A percentile compares a stretch with the other conserved stretches of the same genome.
These are phyloP conservation scores for Hydrozoanthus gracilis DNA, from an alignment of 92 coral and sea anemone genomes.

Conservation along the genomic window DNA sequence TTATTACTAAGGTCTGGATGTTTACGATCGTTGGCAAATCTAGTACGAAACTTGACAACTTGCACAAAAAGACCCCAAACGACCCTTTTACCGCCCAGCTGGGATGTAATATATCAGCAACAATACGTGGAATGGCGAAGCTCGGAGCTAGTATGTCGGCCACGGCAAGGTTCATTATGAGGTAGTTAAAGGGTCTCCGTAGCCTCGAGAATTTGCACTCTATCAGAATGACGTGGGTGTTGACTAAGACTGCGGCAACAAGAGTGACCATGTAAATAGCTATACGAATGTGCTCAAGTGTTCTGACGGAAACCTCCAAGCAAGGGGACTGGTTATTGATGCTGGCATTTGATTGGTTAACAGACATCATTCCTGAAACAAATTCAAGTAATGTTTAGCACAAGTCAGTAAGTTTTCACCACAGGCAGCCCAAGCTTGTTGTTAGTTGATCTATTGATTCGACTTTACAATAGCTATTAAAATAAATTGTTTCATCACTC, in stretches of 20 bases:
- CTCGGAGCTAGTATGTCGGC: constrained; percentile 20
- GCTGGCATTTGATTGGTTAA: constrained; percentile 11
- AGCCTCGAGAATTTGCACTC: neutral
- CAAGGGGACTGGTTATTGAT: neutral
- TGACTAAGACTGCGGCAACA: neutral
- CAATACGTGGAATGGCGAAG: constrained; percentile 14
- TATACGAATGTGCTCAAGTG: neutral
- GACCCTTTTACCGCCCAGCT: constrained; percentile 27
- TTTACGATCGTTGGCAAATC: constrained; percentile 7
- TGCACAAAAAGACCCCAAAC: constrained; percentile 31
- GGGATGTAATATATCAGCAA: constrained; percentile 4
- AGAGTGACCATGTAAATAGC: constrained; percentile 5
- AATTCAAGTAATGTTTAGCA: neutral
- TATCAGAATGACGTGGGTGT: constrained; percentile 22
- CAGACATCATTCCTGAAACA: neutral
- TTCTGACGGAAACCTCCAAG: neutral
- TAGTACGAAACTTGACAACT: constrained; percentile 14
- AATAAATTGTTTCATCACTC: too few species aligned
- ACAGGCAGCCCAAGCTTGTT: too few species aligned
- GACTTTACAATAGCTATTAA: too few species aligned
- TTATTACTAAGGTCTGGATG: constrained; percentile 19
- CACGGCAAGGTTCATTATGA: constrained; percentile 29
- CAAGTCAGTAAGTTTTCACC: neutral
- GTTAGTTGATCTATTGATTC: too few species aligned
- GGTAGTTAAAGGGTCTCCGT: constrained; percentile 17